Evolutionary conservation across 2,888 invertebrate species (phyloP).

Genomic region (Camponotus fellah): DNA sequence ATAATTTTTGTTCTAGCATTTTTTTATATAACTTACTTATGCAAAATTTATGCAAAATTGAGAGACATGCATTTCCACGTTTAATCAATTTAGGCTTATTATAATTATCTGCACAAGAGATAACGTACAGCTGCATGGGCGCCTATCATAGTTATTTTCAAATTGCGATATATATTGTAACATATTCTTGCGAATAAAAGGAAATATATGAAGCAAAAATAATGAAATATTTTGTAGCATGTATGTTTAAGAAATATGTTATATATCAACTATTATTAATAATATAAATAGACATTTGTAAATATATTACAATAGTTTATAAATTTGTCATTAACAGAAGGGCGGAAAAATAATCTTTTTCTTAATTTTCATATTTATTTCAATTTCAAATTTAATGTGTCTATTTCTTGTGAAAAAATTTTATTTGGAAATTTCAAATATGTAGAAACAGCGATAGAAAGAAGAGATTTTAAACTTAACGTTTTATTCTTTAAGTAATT

Average conservation of each 20-base stretch:
- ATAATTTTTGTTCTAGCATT: not conserved
- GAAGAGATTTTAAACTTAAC: not conserved
- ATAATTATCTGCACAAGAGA: conserved; percentile 25
- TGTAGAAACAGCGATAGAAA: not conserved
- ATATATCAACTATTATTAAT: not conserved
- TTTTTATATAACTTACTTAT: not conserved
- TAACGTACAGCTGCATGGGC: conserved; percentile 13
- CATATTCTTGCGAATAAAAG: not conserved
- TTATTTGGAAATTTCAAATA: not conserved
- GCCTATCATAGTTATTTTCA: not conserved
- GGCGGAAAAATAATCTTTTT: not conserved
- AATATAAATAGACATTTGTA: not conserved
- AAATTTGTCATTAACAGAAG: not conserved
- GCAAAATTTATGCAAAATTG: conserved; percentile 36
- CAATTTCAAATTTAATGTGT: not conserved
- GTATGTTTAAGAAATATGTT: not conserved
- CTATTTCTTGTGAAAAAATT: not conserved
- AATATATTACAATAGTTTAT: not conserved
- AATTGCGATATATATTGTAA: not conserved
- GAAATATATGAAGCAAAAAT: not conserved
- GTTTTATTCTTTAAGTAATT: not conserved
- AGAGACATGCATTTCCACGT: conserved; percentile 11
- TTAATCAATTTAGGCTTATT: conserved; percentile 13
- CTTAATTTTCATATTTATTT: not conserved
- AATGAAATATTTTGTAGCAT: conserved; percentile 12